Evolutionary conservation across 2,888 invertebrate genomes (phyloP).

Genomic region (Hyposoter dolosus): DNA sequence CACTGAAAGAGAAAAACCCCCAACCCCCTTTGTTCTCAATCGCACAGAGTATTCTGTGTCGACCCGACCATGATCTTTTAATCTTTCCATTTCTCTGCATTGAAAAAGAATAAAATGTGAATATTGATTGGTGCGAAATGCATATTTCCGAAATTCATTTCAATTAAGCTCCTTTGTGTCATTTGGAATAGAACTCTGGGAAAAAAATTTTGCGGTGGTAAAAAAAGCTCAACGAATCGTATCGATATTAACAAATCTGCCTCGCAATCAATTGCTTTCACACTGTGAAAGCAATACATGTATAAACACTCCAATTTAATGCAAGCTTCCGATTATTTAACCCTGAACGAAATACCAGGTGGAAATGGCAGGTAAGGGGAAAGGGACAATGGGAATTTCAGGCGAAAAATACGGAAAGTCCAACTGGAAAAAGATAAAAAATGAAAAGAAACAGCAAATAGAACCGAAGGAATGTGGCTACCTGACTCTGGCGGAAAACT

Average conservation of each 20-base stretch:
- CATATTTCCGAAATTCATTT: neutral
- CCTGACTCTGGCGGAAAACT: slow-evolving; percentile 46
- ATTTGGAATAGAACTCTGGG: neutral
- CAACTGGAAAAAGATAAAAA: neutral
- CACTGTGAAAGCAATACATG: neutral
- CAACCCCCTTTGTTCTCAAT: neutral
- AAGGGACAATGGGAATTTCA: slow-evolving; percentile 60
- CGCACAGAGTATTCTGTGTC: neutral
- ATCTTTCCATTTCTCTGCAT: neutral
- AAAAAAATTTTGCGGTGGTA: neutral
- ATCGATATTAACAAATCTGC: neutral
- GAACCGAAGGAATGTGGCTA: slow-evolving; percentile 61
- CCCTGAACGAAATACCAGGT: slow-evolving; percentile 10
- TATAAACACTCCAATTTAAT: neutral
- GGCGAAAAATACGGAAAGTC: slow-evolving; percentile 61
- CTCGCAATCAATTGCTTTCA: neutral
- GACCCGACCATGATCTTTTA: neutral
- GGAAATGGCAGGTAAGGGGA: slow-evolving; percentile 7
- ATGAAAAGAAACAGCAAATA: slow-evolving; percentile 20
- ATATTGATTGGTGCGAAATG: neutral
- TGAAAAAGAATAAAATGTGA: neutral
- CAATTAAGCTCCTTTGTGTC: neutral
- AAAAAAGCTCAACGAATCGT: neutral
- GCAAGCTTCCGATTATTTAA: neutral
- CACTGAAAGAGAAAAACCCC: slow-evolving; percentile 4